Evolutionary conservation across 2,888 invertebrate genomes (phyloP), one percentile per base, ranked within the genome.

Genomic region (Latrodectus hesperus): DNA sequence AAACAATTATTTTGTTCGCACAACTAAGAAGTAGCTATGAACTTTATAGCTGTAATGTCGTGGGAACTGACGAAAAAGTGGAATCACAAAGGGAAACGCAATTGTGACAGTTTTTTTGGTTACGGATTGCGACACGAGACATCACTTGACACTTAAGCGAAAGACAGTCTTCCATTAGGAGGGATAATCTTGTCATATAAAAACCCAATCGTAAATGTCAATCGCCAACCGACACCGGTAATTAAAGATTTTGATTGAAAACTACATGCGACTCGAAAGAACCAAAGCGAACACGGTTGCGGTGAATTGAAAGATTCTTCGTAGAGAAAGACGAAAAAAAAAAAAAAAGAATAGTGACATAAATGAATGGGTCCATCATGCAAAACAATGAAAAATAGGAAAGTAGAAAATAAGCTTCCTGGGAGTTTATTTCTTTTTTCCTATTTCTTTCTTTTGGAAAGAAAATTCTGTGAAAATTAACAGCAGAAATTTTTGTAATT

Each of bases 241-340:
- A 60, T 60, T 60, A 60, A 60, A 60, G 60, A 60, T 60, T 38
- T 60, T 60, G 60, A 60, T 60, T 60, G 60, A 60, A 60, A 60
- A 60, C 12, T 60, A 60, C n/a, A 60, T 60, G 60, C 10, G 14
- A 60, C 10, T 60, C n/a, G n/a, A 38, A 38, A 38, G 38, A 38
- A 4, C 38, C 60, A 3, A 60, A 16, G 16, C 8, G 60, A 60
- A 12, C 12, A 16, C 10, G 60, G 60, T 60, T 16, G n/a, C 60
- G 60, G n/a, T 60, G 60, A 16, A 60, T 60, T 6, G 3, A 14
- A 5, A 11, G 10, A 55, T 16, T 55, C 55, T 14, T 14, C 55
- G 12, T 8, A 14, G 12, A 16, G 55, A 16, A 55, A 16, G 55
- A 55, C 55, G 16, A 14, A 55, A 3, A 22, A 22, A 22, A 22